Percentiles rank a stretch among this genome's conserved stretches.
phyloP scores from a whole-genome alignment of 2,888 invertebrate species.

The Hybos culiciformis region DNA sequence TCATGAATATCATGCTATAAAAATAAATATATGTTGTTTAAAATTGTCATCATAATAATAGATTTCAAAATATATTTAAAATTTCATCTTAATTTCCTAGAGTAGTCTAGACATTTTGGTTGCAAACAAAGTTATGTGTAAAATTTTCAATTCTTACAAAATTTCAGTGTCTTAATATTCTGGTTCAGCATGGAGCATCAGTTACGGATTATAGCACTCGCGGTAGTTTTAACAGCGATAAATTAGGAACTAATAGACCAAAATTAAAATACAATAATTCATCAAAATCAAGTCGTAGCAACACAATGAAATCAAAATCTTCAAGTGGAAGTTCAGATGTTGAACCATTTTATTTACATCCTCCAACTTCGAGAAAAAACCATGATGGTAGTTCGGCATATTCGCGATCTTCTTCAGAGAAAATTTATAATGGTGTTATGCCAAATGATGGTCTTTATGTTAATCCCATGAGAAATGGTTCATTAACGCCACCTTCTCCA shows the following conservation, averaged over 20 bases:
- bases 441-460: constrained; percentile 63
- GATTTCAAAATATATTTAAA: not conserved
- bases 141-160: no score
- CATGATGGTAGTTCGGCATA: constrained; percentile 13
- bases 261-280: constrained; percentile 22
- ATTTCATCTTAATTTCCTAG: no score
- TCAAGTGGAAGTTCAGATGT: constrained; percentile 35
- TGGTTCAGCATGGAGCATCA: constrained; percentile 67
- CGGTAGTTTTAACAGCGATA: constrained; percentile 24
- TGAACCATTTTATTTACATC: constrained; percentile 66
- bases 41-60: no score
- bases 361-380: constrained; percentile 38
- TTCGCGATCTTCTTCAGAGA: constrained; percentile 30
- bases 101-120: no score
- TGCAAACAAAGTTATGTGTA: no score
- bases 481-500: constrained; percentile 41
- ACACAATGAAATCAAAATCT: constrained; percentile 35
- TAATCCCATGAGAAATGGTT: constrained; percentile 55
- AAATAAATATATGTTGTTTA: no score
- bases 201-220: constrained; percentile 23
- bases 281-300: constrained; percentile 31
- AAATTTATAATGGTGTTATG: constrained; percentile 27
- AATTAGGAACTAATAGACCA: constrained; percentile 23
- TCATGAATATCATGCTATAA: no score
- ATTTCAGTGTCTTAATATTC: constrained; percentile 60